Base-by-base conservation (phyloP, 2,888 invertebrate species). In the Conchocele bisecta region DNA sequence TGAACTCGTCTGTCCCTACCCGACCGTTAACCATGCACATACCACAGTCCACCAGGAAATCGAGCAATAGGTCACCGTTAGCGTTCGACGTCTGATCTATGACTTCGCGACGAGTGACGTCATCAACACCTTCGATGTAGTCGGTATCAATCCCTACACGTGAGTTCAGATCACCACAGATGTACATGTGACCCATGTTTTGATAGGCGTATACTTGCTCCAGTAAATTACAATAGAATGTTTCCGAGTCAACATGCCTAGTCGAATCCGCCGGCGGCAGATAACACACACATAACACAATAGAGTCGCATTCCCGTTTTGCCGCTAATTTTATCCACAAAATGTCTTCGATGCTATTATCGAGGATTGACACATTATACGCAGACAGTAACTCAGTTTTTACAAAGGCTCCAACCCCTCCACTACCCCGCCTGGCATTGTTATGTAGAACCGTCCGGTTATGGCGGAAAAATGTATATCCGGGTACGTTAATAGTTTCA, bases 331-430 rank as follows among this genome's bases (percentile, higher is more conserved):
- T 57, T 11, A 58, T 17, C 39, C 50, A 39, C 24, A 66, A 20
- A 24, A 59, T 51, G 20, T 48, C 58, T 48, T 58, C 58, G 13
- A 20, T 15, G 9, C 28, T 24, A 1, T 42, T 15, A 24, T 66
- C 50, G 3, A 65, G 9, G 28, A 59, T 41, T 5, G 46, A 17
- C n/a, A 59, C 28, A 3, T 15, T 22, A 26, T 41, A 58, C 20
- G 20, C 22, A 29, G 48, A 26, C 17, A 50, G 20, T 7, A 66
- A 11, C 9, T 39, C 20, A 29, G 15, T 28, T 37, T 50, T 58
- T 13, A 66, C 20, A 41, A 58, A 58, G 15, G 51, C 17, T 9
- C 66, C 66, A 3, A 66, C 66, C 13, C 59, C 58, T 17, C 66
- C 58, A 7, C 50, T 59, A 22, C 59, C 66, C 15, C 50, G 66